Conservation (phyloP, 2,797 vertebrate genomes). For the Manis pentadactyla region DNA sequence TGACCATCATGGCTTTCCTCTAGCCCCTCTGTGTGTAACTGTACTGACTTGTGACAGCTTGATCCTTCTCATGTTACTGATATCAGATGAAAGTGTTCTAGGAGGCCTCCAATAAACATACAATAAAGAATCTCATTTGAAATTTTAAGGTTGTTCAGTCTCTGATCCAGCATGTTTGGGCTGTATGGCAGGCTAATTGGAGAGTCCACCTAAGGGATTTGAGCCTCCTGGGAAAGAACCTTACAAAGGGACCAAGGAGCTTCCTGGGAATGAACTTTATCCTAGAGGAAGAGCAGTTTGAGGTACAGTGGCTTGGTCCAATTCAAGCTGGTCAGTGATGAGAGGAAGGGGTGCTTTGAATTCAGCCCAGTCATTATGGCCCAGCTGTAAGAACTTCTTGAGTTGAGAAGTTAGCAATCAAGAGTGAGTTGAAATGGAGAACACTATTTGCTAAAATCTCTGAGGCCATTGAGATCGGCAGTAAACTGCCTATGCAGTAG, state of each 20-base stretch:
- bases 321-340: neutral
- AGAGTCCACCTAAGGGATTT: neutral
- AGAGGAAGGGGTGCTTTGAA: neutral
- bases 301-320: neutral
- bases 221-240: neutral
- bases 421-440: slow-evolving; percentile 23
- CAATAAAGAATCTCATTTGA: neutral
- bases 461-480: neutral
- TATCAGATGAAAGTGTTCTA: neutral
- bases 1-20: neutral
- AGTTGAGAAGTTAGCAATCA: neutral
- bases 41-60: neutral
- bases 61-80: neutral
- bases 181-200: neutral
- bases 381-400: neutral
- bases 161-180: neutral
- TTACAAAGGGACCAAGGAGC: neutral
- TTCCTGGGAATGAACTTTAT: neutral
- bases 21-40: neutral
- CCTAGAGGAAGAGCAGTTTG: neutral
- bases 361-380: neutral
- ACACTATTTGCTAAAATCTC: slow-evolving; percentile 13
- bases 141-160: neutral
- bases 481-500: neutral
- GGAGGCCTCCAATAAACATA: slow-evolving; percentile 18